Conservation (phyloP, 2,797 vertebrate genomes). For the Sternarchorhynchus goeldii region DNA sequence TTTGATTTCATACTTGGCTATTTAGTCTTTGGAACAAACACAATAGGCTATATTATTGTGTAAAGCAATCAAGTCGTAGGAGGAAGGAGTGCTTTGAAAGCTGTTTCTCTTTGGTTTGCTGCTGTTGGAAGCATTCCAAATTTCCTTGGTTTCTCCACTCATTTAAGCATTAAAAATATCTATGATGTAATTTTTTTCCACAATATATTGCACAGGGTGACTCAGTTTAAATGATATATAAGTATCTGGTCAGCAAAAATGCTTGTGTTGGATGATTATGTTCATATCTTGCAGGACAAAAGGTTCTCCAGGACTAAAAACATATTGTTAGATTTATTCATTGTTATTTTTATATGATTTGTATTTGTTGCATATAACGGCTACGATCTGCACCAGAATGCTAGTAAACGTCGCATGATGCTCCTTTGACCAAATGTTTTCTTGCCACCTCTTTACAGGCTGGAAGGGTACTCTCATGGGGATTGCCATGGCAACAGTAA, state of each 20-base stretch:
- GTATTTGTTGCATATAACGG: neutral
- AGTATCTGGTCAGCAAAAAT: neutral
- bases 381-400: neutral
- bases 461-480: conserved; percentile 91
- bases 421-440: neutral
- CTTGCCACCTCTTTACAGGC: conserved; percentile 70
- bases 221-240: neutral
- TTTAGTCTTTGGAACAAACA: neutral
- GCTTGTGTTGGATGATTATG: neutral
- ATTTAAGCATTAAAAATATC: neutral
- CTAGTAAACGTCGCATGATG: neutral
- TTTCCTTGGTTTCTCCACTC: neutral
- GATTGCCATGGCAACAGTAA: conserved; percentile 86
- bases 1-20: neutral
- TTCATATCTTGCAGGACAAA: neutral
- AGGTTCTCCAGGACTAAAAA: neutral
- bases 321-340: too few species aligned
- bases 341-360: neutral
- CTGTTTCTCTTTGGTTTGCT: neutral
- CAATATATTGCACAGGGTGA: neutral
- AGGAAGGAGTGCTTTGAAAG: neutral
- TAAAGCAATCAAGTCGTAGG: neutral
- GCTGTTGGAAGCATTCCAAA: too few species aligned
- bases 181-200: neutral
- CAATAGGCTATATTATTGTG: neutral